Conservation (phyloP, 2,797 vertebrate species). For the Brotula barbata region DNA sequence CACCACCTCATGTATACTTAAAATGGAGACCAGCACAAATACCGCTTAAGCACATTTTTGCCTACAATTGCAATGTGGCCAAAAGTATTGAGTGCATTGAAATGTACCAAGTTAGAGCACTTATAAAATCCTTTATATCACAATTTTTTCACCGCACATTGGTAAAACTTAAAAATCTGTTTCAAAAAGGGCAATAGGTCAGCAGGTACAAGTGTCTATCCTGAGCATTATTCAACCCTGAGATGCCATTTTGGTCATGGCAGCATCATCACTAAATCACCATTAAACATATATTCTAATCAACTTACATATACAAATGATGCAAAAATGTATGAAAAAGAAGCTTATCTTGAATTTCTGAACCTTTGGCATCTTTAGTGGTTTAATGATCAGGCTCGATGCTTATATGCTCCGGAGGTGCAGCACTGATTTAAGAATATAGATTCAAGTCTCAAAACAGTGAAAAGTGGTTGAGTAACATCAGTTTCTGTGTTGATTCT, state of each 20-base stretch:
- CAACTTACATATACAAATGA: neutral
- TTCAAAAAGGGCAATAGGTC: neutral
- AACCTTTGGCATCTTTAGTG: constrained; percentile 8
- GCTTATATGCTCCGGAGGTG: too few relatives aligned
- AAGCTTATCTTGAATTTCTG: neutral
- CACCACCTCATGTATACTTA: too few relatives aligned
- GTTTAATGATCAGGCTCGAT: neutral
- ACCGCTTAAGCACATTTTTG: too few relatives aligned
- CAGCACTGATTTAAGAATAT: too few relatives aligned
- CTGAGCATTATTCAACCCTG: constrained; percentile 14
- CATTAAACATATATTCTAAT: neutral
- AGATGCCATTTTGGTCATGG: constrained; percentile 1
- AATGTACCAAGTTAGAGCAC: too few relatives aligned
- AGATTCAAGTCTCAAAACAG: too few relatives aligned
- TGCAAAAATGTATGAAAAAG: neutral
- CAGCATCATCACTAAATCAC: constrained; percentile 3
- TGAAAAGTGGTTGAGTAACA: too few relatives aligned
- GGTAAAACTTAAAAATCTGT: neutral
- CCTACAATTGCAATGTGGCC: too few relatives aligned
- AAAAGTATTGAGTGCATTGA: too few relatives aligned
- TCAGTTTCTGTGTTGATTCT: too few relatives aligned
- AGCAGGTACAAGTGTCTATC: neutral
- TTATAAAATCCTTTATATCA: neutral
- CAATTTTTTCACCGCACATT: neutral
- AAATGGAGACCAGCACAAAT: too few relatives aligned